Percentiles rank a stretch among this genome's conserved stretches.
These are phyloP conservation scores for Euspilapteryx auroguttella DNA, from an alignment of 2,888 invertebrate genomes.

Conservation along the genomic window DNA sequence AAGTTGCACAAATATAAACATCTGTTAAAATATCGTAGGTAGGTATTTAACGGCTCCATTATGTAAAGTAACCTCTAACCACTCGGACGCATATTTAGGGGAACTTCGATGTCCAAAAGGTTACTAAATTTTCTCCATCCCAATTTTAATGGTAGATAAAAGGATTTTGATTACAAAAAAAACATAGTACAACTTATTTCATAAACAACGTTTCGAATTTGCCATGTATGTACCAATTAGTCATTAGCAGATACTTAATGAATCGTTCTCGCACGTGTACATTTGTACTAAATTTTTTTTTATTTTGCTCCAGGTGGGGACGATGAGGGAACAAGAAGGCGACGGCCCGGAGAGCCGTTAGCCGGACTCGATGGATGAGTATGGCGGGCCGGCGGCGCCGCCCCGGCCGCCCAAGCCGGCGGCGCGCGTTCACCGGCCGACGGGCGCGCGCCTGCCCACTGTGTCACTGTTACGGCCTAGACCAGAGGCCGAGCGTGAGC, in stretches of 20 bases:
- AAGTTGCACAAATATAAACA: too few relatives aligned
- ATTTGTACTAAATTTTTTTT: too few relatives aligned
- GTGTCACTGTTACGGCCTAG: constrained; percentile 68
- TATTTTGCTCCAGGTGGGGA: constrained; percentile 52
- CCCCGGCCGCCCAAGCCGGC: constrained; percentile 73
- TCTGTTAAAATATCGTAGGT: too few relatives aligned
- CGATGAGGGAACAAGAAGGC: constrained; percentile 67
- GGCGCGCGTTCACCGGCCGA: constrained; percentile 67
- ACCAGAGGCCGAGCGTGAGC: constrained; percentile 82
- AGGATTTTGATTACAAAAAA: too few relatives aligned
- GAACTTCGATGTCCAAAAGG: too few relatives aligned
- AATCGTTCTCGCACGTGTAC: too few relatives aligned
- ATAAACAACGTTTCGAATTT: constrained; percentile 7
- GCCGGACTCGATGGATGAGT: constrained; percentile 72
- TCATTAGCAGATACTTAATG: neutral
- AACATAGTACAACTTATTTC: too few relatives aligned
- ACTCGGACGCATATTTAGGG: too few relatives aligned
- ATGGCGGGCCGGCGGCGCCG: constrained; percentile 79
- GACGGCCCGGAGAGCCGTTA: constrained; percentile 66
- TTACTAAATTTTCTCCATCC: too few relatives aligned
- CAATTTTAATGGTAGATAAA: too few relatives aligned
- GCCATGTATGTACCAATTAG: constrained; percentile 9
- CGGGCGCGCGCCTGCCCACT: constrained; percentile 60
- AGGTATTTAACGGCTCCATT: too few relatives aligned
- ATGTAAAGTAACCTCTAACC: too few relatives aligned